Evolutionary conservation across 1,140 invertebrate species (phyloP).

Genomic region (Drosophila equinoxialis): DNA sequence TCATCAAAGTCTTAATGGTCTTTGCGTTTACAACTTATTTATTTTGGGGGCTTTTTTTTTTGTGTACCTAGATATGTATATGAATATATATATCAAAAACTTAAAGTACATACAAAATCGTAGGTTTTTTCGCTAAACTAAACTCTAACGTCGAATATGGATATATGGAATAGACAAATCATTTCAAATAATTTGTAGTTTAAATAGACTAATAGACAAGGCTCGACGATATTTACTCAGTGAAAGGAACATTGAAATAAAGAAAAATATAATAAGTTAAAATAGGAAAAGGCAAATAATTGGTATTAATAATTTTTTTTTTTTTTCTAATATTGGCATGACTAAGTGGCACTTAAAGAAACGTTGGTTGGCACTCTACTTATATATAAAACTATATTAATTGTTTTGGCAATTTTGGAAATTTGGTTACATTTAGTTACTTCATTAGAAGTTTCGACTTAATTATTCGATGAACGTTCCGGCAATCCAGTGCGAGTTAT

Average conservation of each 20-base stretch:
- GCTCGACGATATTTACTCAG: neutral
- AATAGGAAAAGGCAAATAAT: neutral
- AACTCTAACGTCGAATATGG: slow-evolving; percentile 23
- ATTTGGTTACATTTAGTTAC: slow-evolving; percentile 58
- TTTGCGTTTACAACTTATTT: slow-evolving; percentile 75
- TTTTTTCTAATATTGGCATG: neutral
- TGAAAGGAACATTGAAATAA: slow-evolving; percentile 1
- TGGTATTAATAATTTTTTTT: slow-evolving; percentile 1
- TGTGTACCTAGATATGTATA: slow-evolving; percentile 26
- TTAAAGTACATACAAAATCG: slow-evolving; percentile 70
- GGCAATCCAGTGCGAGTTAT: slow-evolving; percentile 81
- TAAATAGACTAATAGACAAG: slow-evolving; percentile 51
- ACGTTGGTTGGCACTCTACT: slow-evolving; percentile 15
- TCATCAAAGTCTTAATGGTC: slow-evolving; percentile 60
- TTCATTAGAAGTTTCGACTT: slow-evolving; percentile 42
- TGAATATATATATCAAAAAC: slow-evolving; percentile 40
- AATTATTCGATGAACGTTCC: slow-evolving; percentile 81
- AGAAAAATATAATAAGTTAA: slow-evolving; percentile 2
- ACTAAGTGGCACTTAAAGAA: neutral
- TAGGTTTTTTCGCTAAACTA: slow-evolving; percentile 63
- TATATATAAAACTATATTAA: slow-evolving; percentile 47
- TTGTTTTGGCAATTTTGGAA: slow-evolving; percentile 63
- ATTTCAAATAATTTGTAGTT: slow-evolving; percentile 65
- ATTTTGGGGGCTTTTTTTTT: slow-evolving; percentile 37
- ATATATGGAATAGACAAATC: slow-evolving; percentile 48